phyloP scores from a whole-genome alignment of 2,797 vertebrate species.

The Chromobotia macracanthus region DNA sequence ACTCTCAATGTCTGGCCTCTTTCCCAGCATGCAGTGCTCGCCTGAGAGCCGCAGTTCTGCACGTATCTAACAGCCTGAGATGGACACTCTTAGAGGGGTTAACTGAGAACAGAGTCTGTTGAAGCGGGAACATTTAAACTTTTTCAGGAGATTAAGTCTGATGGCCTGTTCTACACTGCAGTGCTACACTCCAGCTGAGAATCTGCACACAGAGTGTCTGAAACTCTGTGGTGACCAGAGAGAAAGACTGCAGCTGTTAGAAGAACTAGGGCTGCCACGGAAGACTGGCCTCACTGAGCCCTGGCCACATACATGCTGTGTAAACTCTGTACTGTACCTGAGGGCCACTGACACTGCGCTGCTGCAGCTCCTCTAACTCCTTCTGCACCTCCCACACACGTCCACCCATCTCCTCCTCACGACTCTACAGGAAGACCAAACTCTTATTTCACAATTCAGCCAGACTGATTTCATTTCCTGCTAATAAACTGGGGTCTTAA shows the following conservation, averaged over 20 bases:
- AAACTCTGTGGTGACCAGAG: not conserved
- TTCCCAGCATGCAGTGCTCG: slow-evolving; percentile 53
- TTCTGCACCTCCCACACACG: slow-evolving; percentile 89
- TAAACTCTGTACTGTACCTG: slow-evolving; percentile 63
- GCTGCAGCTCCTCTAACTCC: slow-evolving; percentile 84
- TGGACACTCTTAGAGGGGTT: slow-evolving; percentile 65
- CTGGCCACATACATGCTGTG: not conserved
- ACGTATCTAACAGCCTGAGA: slow-evolving; percentile 62
- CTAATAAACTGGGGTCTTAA: slow-evolving; percentile 8
- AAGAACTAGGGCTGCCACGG: not conserved
- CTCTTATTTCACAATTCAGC: slow-evolving; percentile 43
- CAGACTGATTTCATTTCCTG: not conserved
- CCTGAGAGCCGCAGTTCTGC: slow-evolving; percentile 46
- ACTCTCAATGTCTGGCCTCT: slow-evolving; percentile 55
- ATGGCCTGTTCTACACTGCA: slow-evolving; percentile 67
- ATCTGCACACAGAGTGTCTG: slow-evolving; percentile 45
- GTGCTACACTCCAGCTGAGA: slow-evolving; percentile 59
- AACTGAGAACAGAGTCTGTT: slow-evolving; percentile 73
- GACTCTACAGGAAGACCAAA: slow-evolving; percentile 74
- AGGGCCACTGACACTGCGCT: slow-evolving; percentile 64
- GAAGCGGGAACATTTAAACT: slow-evolving; percentile 69
- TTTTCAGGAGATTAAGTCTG: slow-evolving; percentile 66
- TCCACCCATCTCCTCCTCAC: slow-evolving; percentile 94
- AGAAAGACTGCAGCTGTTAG: not conserved
- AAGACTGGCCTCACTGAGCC: not conserved